phyloP scores from a whole-genome alignment of 2,888 invertebrate species.

The Icerya purchasi region DNA sequence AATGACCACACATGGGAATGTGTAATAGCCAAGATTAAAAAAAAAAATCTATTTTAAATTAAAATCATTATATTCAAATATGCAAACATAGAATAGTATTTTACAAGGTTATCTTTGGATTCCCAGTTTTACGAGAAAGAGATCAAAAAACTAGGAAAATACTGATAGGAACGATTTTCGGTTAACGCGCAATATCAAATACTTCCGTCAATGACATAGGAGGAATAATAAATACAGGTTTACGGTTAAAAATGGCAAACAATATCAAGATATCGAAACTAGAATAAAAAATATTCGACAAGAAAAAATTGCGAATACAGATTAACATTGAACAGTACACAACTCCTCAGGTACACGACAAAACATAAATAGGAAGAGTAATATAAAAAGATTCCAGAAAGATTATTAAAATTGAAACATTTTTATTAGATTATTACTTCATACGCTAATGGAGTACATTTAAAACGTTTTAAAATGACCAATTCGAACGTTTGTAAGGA shows the following conservation, averaged over 20 bases:
- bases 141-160: not conserved
- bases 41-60: not conserved
- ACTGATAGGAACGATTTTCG: not conserved
- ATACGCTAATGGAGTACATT: no score
- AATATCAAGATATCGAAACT: not conserved
- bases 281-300: not conserved
- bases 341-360: no score
- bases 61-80: not conserved
- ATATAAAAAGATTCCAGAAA: no score
- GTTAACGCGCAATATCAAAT: not conserved
- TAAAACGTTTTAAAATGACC: no score
- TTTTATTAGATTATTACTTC: no score
- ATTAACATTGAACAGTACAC: no score
- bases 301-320: not conserved
- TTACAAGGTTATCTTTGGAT: not conserved
- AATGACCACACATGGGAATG: not conserved
- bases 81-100: not conserved
- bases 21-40: not conserved
- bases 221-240: not conserved
- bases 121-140: not conserved
- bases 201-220: not conserved
- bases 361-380: no score
- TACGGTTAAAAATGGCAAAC: not conserved
- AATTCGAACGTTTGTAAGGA: no score
- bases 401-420: no score